phyloP scores from a whole-genome alignment of 2,113 vertebrate genomes.

The Crotalus tigris region DNA sequence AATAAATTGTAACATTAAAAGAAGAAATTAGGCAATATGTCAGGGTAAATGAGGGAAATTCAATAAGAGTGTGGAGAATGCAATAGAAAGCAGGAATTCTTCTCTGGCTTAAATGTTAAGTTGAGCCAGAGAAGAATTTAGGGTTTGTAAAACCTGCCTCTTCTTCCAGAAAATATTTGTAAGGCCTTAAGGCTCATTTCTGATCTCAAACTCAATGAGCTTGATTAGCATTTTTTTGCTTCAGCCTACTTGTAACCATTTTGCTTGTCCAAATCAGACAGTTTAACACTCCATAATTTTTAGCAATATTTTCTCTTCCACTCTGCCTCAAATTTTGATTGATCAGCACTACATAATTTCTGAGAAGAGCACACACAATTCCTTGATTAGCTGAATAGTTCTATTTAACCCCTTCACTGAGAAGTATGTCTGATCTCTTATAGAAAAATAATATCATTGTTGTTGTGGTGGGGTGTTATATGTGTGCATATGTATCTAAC shows the following conservation, averaged over 20 bases:
- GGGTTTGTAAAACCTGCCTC: background rate
- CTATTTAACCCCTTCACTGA: background rate
- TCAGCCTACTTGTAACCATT: background rate
- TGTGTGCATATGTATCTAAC: conserved; percentile 17
- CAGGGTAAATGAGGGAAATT: background rate
- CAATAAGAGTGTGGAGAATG: background rate
- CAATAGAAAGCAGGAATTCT: background rate
- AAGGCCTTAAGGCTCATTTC: background rate
- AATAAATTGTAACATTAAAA: background rate
- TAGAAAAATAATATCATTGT: conserved; percentile 16
- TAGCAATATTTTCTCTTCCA: background rate
- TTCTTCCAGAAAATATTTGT: background rate
- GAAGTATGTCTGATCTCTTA: background rate
- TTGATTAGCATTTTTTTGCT: background rate
- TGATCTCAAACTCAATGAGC: background rate
- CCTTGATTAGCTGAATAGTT: background rate
- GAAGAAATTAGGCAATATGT: background rate
- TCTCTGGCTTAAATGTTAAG: background rate
- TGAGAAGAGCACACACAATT: conserved; percentile 21
- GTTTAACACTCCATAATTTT: background rate
- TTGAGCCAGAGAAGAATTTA: background rate
- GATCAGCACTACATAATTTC: conserved; percentile 8
- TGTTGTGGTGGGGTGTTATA: background rate
- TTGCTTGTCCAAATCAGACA: background rate
- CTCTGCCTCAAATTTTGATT: background rate